Evolutionary conservation across 2,113 vertebrate genomes (phyloP).

Genomic region (Sander lucioperca): DNA sequence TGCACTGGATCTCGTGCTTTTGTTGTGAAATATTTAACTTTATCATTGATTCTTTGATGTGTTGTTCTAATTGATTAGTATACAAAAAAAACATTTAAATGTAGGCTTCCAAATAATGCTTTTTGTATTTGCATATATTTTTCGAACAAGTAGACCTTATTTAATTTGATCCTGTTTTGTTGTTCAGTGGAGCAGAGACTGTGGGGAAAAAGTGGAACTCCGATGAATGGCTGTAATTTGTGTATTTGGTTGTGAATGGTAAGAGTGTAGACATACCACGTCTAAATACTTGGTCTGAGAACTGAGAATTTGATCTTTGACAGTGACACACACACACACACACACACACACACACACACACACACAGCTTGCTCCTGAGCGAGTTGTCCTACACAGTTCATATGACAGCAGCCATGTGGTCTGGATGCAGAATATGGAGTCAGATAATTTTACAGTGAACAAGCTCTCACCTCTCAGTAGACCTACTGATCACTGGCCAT

Average conservation of each 20-base stretch:
- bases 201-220: background rate
- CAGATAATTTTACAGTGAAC: constrained; percentile 77
- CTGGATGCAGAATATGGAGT: constrained; percentile 42
- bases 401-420: constrained; percentile 57
- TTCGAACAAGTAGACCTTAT: too few relatives aligned
- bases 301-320: background rate
- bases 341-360: too few relatives aligned
- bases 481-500: constrained; percentile 49
- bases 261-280: background rate
- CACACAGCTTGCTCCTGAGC: constrained; percentile 14
- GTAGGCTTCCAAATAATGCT: background rate
- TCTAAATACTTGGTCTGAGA: background rate
- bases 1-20: background rate
- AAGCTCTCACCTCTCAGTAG: constrained; percentile 70
- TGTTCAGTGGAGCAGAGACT: background rate
- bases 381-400: constrained; percentile 42
- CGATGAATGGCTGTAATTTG: background rate
- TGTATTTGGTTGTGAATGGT: background rate
- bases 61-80: background rate
- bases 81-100: background rate
- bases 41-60: background rate
- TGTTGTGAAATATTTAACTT: background rate
- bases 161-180: background rate
- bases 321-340: background rate
- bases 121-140: background rate